Conservation (phyloP, 2,888 invertebrate species). For the Mamestra brassicae region DNA sequence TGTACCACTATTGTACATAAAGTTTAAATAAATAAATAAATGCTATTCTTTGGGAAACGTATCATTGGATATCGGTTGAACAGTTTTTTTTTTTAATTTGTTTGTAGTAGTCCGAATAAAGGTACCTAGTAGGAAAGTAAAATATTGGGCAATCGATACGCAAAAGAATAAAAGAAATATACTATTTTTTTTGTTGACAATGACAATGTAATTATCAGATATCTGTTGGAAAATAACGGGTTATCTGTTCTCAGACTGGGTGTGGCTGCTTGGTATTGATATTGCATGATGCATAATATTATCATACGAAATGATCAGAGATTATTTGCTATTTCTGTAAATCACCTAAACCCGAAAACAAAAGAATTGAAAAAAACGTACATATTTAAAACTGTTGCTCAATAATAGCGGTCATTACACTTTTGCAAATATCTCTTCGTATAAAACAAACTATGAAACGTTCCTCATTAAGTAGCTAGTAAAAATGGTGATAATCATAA, state of each 20-base stretch:
- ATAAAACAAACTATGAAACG: neutral
- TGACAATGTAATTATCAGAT: slow-evolving; percentile 19
- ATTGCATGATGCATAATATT: slow-evolving; percentile 37
- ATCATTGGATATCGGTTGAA: too few relatives aligned
- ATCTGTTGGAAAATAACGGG: slow-evolving; percentile 16
- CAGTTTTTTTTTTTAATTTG: too few relatives aligned
- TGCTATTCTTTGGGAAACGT: too few relatives aligned
- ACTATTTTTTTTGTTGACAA: slow-evolving; percentile 9
- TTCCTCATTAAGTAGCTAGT: neutral
- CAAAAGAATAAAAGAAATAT: neutral
- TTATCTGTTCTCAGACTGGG: slow-evolving; percentile 35
- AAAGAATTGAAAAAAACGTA: neutral
- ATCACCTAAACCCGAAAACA: neutral
- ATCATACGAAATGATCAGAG: slow-evolving; percentile 23
- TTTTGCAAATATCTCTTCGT: neutral
- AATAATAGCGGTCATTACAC: neutral
- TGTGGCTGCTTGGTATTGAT: slow-evolving; percentile 30
- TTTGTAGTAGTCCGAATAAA: too few relatives aligned
- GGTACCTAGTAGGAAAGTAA: too few relatives aligned
- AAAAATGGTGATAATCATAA: too few relatives aligned
- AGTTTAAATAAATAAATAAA: neutral
- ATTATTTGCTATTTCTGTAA: neutral
- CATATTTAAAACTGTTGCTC: neutral
- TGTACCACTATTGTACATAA: too few relatives aligned
- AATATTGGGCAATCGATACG: neutral